A percentile compares a stretch with the other conserved stretches of the same genome.
These are phyloP conservation scores for Malthinus flaveolus DNA, from an alignment of 2,888 invertebrate genomes.

Conservation along the genomic window DNA sequence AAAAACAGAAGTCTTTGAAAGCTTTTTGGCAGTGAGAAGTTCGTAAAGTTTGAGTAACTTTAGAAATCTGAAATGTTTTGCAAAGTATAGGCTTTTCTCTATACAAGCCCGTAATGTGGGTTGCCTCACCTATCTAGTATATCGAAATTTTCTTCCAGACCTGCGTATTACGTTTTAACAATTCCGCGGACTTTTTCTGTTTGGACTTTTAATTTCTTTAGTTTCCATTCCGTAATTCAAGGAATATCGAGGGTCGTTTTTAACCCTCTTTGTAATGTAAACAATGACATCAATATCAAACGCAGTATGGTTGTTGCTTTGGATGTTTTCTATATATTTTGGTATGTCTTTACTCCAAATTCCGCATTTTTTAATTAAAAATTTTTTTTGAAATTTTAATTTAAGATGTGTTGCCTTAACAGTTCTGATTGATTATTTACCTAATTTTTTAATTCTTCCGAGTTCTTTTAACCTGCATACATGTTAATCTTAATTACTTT, in stretches of 20 bases:
- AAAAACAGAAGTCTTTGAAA: too few species aligned
- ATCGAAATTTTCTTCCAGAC: not conserved
- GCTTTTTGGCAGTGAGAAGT: too few species aligned
- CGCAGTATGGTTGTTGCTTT: not conserved
- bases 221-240: not conserved
- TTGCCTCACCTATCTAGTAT: not conserved
- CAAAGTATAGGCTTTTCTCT: too few species aligned
- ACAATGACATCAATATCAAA: constrained; percentile 1
- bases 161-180: not conserved
- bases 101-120: not conserved
- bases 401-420: too few species aligned
- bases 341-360: not conserved
- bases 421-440: too few species aligned
- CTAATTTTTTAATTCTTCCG: too few species aligned
- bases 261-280: not conserved
- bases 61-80: too few species aligned
- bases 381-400: too few species aligned
- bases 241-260: not conserved
- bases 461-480: too few species aligned
- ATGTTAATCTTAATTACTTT: too few species aligned
- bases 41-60: too few species aligned
- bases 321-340: not conserved
- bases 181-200: not conserved
- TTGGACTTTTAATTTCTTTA: not conserved
- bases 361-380: too few species aligned